Percentiles rank a stretch among this genome's conserved stretches.
Conservation (phyloP, 2,888 invertebrate species). For the Emmelina monodactyla region DNA sequence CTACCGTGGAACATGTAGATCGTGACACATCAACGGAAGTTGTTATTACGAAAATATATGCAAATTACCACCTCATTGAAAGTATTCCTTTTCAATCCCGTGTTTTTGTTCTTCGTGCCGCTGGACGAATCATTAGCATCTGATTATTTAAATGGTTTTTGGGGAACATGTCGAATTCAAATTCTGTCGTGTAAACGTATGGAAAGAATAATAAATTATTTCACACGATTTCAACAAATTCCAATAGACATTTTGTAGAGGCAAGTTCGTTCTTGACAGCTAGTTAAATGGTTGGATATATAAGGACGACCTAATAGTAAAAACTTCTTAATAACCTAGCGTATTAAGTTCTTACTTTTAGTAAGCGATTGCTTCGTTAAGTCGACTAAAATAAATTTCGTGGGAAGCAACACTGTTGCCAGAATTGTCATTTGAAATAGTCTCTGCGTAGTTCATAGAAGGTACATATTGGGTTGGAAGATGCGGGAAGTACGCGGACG, state of each 20-base stretch:
- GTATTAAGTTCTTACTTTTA: constrained; percentile 46
- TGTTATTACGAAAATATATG: constrained; percentile 57
- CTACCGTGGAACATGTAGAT: constrained; percentile 18
- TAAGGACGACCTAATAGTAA: constrained; percentile 26
- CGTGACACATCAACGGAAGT: constrained; percentile 55
- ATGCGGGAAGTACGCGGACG: constrained; percentile 30
- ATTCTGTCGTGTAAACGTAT: constrained; percentile 35
- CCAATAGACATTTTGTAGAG: too few relatives aligned
- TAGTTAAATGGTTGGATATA: too few relatives aligned
- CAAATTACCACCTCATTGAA: constrained; percentile 46
- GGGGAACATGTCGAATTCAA: constrained; percentile 51
- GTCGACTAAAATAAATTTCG: constrained; percentile 55
- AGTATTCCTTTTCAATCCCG: constrained; percentile 36
- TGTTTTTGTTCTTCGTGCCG: constrained; percentile 38
- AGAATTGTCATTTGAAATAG: constrained; percentile 32
- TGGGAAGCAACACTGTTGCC: constrained; percentile 47
- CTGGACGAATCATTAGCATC: constrained; percentile 50
- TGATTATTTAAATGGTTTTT: constrained; percentile 51
- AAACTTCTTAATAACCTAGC: constrained; percentile 32
- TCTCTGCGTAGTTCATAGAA: constrained; percentile 29
- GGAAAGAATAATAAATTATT: constrained; percentile 42
- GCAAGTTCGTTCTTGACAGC: too few relatives aligned
- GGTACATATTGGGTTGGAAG: constrained; percentile 39
- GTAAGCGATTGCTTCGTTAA: constrained; percentile 49
- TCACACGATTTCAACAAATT: constrained; percentile 29